Evolutionary conservation across 2,888 invertebrate species (phyloP), one percentile per base, ranked within the genome.

Genomic region (Camptogramma bilineatum): DNA sequence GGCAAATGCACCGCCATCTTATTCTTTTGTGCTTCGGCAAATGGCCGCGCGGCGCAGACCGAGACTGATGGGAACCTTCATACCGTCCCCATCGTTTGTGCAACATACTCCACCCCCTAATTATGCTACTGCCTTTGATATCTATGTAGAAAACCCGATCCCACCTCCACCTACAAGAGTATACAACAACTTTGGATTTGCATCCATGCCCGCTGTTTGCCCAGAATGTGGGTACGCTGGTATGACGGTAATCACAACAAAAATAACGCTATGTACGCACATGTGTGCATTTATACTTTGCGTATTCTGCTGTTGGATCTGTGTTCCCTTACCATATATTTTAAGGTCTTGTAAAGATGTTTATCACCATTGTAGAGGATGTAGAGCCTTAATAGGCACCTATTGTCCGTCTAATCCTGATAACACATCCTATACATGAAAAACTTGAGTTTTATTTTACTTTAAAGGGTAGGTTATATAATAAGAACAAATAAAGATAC

Each of bases 261-360:
- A 85, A 83, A 77, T 89, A 50, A 91, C 90, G 0, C 46, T 91
- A 10, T 91, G 91, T 65, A 93, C 92, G 0, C 92, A 92, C 74
- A 75, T 91, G 64, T 89, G 90, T 73, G 91, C 92, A 0, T 73
- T 85, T 55, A 58, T 86, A 7, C 73, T 93, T 42, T 92, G 91
- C 66, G 21, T 93, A n/a, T 81, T 92, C 48, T 91, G 88, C 62
- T 93, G 92, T 70, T 93, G 92, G 92, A 65, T 90, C 56, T 93
- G 92, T 75, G 90, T 82, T 0, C 92, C 92, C 0, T 73, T 93
- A 53, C 92, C 92, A 0, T 93, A 93, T 61, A 70, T 93, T 42
- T 70, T 91, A 52, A 80, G 83, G 46, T 91, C 92, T n/a, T 93
- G 92, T 75, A 92, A 92, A 75, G 87, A 91, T 68, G 92, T 93